Percentiles rank a stretch among this genome's conserved stretches.
Conservation (phyloP, 2,797 vertebrate genomes). For the Sebastes melanostomus region DNA sequence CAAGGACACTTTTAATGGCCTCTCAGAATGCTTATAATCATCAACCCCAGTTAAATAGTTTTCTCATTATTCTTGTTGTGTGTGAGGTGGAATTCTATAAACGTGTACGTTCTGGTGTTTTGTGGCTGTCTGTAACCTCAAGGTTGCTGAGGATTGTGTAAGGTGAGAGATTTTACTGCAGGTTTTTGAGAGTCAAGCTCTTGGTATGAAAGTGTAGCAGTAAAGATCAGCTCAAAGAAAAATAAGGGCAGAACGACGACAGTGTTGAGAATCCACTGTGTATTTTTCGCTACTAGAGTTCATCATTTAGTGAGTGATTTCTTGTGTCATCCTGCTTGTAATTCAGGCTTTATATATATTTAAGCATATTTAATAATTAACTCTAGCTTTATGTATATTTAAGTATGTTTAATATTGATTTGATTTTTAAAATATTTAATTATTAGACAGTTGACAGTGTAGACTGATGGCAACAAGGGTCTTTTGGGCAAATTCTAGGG, state of each 20-base stretch:
- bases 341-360: conserved; percentile 3
- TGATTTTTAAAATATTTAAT: conserved; percentile 34
- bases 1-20: conserved; percentile 70
- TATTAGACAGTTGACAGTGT: background rate
- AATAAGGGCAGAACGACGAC: background rate
- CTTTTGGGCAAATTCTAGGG: background rate
- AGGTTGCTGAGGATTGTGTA: conserved; percentile 39
- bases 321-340: background rate
- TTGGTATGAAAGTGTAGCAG: conserved; percentile 29
- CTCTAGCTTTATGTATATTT: background rate
- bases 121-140: conserved; percentile 47
- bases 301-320: conserved; percentile 1
- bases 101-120: conserved; percentile 41
- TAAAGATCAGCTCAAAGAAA: conserved; percentile 39
- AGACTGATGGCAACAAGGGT: background rate
- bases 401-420: conserved; percentile 36
- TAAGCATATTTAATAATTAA: conserved; percentile 11
- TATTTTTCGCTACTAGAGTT: background rate
- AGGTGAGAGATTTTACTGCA: conserved; percentile 41
- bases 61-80: conserved; percentile 56
- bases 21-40: conserved; percentile 59
- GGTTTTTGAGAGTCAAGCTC: conserved; percentile 21
- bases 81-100: conserved; percentile 52
- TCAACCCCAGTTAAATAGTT: conserved; percentile 63
- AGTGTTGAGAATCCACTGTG: background rate